Conservation (phyloP, 2,888 invertebrate genomes). For the Hartigia nigra region DNA sequence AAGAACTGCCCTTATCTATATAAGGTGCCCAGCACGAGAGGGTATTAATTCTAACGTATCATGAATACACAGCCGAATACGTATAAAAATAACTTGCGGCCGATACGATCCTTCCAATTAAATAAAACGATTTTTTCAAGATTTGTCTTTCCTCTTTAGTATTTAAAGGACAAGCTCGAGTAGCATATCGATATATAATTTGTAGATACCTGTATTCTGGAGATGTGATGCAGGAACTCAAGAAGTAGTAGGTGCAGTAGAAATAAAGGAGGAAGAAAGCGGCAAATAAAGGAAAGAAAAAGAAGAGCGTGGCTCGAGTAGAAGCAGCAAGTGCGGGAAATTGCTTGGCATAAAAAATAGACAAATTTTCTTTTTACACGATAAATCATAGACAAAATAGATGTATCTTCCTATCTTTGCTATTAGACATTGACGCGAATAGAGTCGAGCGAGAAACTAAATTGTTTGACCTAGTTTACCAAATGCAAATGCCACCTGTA, state of each 20-base stretch:
- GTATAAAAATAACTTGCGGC: background rate
- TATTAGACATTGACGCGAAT: background rate
- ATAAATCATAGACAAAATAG: too few species aligned
- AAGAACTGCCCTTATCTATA: background rate
- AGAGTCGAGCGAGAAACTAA: constrained; percentile 2
- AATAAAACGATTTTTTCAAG: background rate
- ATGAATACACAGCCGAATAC: background rate
- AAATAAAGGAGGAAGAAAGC: too few species aligned
- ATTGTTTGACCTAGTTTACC: constrained; percentile 30
- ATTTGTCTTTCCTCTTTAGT: background rate
- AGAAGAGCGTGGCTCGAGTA: background rate
- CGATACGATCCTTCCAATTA: background rate
- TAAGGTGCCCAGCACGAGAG: background rate
- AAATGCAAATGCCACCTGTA: constrained; percentile 21
- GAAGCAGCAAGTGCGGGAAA: too few species aligned
- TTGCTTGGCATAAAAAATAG: too few species aligned
- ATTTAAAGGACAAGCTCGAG: background rate
- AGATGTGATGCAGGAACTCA: background rate
- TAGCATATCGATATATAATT: background rate
- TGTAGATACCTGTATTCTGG: background rate
- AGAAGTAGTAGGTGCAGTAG: background rate
- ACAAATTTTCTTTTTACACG: too few species aligned
- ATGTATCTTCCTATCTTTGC: too few species aligned
- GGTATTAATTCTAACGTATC: background rate
- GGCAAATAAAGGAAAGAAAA: background rate